Evolutionary conservation across 2,797 vertebrate species (phyloP), one percentile per base, ranked within the genome.

Genomic region (Gallirallus australis): DNA sequence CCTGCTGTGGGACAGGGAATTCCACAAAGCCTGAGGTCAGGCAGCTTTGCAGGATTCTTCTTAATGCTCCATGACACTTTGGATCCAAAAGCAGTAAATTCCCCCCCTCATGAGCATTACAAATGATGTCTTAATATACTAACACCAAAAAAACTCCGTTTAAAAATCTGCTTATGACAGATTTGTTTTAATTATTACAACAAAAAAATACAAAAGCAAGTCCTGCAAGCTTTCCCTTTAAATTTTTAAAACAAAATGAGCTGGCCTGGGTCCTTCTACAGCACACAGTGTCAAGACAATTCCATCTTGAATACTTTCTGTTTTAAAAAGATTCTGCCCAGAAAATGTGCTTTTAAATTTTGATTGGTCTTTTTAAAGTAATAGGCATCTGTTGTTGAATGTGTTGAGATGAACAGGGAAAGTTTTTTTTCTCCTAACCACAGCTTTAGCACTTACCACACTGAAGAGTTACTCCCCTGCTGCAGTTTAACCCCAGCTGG

Each of bases 331-430:
- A 78, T n/a, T 80, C 79, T 80, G 7, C 37, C 47, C 35, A 73
- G 63, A 77, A 84, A 87, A 61, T 31, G 57, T 35, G 30, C 30
- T 89, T 85, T 75, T 25, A 65, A 65, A 19, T 73, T 60, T 78
- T 76, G 71, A 78, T 76, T 92, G 64, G 20, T 77, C 77, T 95
- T 89, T 91, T 91, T 77, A 24, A 85, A 82, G 33, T 47, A 53
- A 69, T 39, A 50, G 48, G 21, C 65, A 87, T 89, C 91, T 96
- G 72, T 42, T 93, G 27, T 79, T 76, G 91, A 83, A 28, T 35
- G 33, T 66, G 27, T 69, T 71, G 57, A 85, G 76, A 91, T 47
- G 79, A 94, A 79, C 23, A 31, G 50, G 27, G 61, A 31, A 72
- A 64, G 14, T 59, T 72, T 88, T 88, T 86, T 86, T 83, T 47